A percentile compares a stretch with the other conserved stretches of the same genome.
phyloP scores from a whole-genome alignment of 2,113 vertebrate genomes.

The Telmatochromis sp. region DNA sequence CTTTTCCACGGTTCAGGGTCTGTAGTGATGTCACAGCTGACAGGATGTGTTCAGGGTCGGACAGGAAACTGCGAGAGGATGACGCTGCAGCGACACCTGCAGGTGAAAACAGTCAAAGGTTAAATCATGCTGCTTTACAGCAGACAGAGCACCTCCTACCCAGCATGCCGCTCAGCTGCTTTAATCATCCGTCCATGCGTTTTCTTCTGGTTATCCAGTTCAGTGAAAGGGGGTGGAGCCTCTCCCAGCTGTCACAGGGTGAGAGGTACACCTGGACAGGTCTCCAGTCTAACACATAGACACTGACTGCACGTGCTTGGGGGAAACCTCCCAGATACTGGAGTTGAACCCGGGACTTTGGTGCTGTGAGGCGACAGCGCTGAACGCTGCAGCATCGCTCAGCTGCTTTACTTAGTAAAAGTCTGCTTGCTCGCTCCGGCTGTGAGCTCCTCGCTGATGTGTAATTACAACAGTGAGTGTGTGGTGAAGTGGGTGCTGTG shows the following conservation, averaged over 20 bases:
- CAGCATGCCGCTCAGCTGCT: not conserved
- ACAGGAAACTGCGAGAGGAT: not conserved
- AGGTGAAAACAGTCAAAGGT: not conserved
- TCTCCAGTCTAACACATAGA: not conserved
- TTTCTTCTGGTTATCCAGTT: not conserved
- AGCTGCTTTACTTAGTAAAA: not conserved
- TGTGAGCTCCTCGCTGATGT: not conserved
- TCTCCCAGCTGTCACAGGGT: not conserved
- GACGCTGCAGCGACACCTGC: not conserved
- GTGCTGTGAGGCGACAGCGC: not conserved
- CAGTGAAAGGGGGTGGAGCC: not conserved
- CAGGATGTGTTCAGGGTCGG: conserved; percentile 24
- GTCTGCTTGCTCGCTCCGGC: not conserved
- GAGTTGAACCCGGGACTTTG: not conserved
- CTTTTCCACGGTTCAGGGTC: not conserved
- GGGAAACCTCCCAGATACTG: not conserved
- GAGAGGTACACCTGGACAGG: not conserved
- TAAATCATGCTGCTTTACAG: not conserved
- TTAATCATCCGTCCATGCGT: not conserved
- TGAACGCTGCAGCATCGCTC: not conserved
- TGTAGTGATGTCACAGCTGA: conserved; percentile 6
- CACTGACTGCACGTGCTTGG: not conserved
- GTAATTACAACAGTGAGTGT: not conserved
- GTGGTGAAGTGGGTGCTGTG: not conserved
- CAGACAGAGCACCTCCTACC: not conserved